These are phyloP conservation scores for Hesperia comma DNA, from an alignment of 2,888 invertebrate species.

Conservation along the genomic window DNA sequence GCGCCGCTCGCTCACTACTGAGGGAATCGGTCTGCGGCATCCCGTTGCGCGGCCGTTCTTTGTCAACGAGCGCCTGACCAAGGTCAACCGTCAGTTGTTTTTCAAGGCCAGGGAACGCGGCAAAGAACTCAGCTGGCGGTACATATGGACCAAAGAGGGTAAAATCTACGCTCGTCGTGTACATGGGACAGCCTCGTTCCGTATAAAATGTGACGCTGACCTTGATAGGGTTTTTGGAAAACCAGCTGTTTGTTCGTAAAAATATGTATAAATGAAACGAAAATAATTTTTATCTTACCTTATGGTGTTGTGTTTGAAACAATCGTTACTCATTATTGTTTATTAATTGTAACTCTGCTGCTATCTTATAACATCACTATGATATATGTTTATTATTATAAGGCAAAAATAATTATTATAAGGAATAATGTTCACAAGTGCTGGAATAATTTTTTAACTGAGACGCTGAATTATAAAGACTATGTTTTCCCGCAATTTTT, in stretches of 20 bases:
- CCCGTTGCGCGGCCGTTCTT: neutral
- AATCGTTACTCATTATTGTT: no score
- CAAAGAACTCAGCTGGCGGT: neutral
- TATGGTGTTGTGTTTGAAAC: no score
- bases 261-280: no score
- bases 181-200: neutral
- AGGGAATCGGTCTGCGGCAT: conserved; percentile 10
- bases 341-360: no score
- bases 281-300: no score
- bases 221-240: conserved; percentile 20
- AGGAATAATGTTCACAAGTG: no score
- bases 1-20: conserved; percentile 13
- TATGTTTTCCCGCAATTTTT: no score
- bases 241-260: neutral
- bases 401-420: no score
- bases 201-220: neutral
- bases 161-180: conserved; percentile 18
- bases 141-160: conserved; percentile 10
- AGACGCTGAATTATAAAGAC: no score
- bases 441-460: no score
- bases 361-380: no score
- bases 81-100: neutral
- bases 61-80: conserved; percentile 11
- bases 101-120: conserved; percentile 2
- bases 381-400: no score